Evolutionary conservation across 2,888 invertebrate genomes (phyloP), one percentile per base, ranked within the genome.

Genomic region (Agrochola lychnidis): DNA sequence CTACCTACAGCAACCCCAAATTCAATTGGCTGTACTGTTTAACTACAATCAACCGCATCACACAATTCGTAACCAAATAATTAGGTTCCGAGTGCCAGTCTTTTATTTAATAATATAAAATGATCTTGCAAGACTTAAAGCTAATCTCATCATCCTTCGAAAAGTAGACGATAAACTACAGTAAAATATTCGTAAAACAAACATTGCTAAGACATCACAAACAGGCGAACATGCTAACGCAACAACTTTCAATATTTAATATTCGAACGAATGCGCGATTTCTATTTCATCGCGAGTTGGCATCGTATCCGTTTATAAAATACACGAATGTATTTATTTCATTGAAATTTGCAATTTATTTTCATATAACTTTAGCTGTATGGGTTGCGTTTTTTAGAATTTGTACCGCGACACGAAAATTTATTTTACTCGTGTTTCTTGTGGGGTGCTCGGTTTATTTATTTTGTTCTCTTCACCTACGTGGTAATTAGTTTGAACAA

Each of bases 231-330:
- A 59, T 53, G 56, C 57, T 74, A 67, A 68, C 62, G 78, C 74
- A 84, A 83, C 62, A 68, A 73, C 76, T 84, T 85, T 83, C 82
- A 72, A 73, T 82, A 82, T 84, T 81, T 71, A 84, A 59, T 78
- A 84, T 76, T 85, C 72, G 68, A 69, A 78, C 73, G 79, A 85
- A 73, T 76, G 59, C 82, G 64, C 82, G 82, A 82, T 85, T 84
- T 84, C 85, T 85, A 84, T 79, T 85, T 68, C 79, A 82, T 68
- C 70, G 75, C 57, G 51, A 73, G 68, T 76, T 68, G 25, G 79
- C 59, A 73, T 79, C 82, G 76, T 85, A 82, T 84, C 85, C 83
- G 85, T 82, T 82, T 67, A 76, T 82, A 85, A 73, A 85, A 83
- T 70, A 61, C 75, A 70, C 48, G 79, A 69, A 73, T 63, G 25